These are phyloP conservation scores for Amphipoea lucens DNA, from an alignment of 2,888 invertebrate species.

Conservation along the genomic window DNA sequence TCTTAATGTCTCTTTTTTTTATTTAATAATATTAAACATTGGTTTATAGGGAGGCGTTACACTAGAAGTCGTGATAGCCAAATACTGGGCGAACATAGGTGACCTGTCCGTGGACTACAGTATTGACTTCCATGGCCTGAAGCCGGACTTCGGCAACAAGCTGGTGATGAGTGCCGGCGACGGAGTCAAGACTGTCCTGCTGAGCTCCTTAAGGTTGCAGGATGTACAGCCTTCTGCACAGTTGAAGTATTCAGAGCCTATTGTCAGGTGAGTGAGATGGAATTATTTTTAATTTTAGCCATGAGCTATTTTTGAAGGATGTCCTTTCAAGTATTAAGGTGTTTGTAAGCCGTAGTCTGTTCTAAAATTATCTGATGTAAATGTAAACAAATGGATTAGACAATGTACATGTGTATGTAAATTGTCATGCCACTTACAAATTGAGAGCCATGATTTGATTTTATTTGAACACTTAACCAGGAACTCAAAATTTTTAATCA, in stretches of 20 bases:
- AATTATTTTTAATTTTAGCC: neutral
- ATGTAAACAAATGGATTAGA: neutral
- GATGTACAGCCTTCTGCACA: slow-evolving; percentile 94
- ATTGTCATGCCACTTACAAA: neutral
- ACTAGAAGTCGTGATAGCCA: slow-evolving; percentile 97
- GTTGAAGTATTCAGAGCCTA: slow-evolving; percentile 93
- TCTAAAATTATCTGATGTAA: neutral
- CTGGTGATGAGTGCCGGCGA: slow-evolving; percentile 94
- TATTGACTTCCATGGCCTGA: slow-evolving; percentile 95
- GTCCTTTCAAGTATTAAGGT: neutral
- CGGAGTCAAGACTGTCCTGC: slow-evolving; percentile 93
- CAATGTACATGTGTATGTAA: neutral
- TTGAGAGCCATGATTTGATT: neutral
- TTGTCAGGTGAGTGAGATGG: neutral
- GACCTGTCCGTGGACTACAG: slow-evolving; percentile 93
- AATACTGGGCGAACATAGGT: slow-evolving; percentile 98
- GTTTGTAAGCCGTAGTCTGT: neutral
- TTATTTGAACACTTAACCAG: neutral
- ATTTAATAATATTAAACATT: neutral
- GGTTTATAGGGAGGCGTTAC: slow-evolving; percentile 92
- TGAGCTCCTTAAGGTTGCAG: slow-evolving; percentile 92
- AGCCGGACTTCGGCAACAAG: slow-evolving; percentile 91
- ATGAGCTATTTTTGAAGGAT: neutral
- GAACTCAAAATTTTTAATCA: neutral
- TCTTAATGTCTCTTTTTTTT: neutral